Percentiles rank a stretch among this genome's conserved stretches.
phyloP scores from a whole-genome alignment of 1,140 invertebrate species.

The Rhagoletis zephyria region DNA sequence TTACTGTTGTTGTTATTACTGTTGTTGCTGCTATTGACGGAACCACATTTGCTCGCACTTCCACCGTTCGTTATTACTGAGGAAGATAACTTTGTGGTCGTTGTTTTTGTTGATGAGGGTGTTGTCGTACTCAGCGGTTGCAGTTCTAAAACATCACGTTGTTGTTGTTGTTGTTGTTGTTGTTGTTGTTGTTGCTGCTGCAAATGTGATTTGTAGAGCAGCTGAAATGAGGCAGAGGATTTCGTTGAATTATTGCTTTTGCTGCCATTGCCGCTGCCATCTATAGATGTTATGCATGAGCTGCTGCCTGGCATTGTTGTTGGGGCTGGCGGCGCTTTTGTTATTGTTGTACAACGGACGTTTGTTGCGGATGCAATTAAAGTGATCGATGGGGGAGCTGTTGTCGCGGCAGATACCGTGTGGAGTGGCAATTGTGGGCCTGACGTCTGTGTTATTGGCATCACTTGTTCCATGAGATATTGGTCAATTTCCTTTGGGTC shows the following conservation, averaged over 20 bases:
- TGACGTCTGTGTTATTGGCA: conserved; percentile 63
- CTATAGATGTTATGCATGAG: conserved; percentile 22
- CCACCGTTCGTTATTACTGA: neutral
- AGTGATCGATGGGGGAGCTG: conserved; percentile 1
- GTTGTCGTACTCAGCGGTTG: conserved; percentile 7
- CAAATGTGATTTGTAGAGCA: conserved; percentile 13
- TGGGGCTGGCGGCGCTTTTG: conserved; percentile 40
- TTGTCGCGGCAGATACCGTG: neutral
- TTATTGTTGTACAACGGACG: conserved; percentile 45
- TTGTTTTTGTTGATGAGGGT: conserved; percentile 14
- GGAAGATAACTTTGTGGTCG: neutral
- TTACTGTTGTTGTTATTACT: conserved; percentile 58
- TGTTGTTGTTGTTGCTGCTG: neutral
- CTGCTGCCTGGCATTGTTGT: conserved; percentile 21
- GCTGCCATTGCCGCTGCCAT: neutral
- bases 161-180: neutral
- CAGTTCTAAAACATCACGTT: conserved; percentile 28
- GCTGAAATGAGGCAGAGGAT: conserved; percentile 37
- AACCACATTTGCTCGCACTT: neutral
- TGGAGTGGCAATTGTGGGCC: neutral
- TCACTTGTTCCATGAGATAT: conserved; percentile 73
- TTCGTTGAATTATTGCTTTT: conserved; percentile 17
- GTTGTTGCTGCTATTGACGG: conserved; percentile 16
- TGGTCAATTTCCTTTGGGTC: conserved; percentile 73
- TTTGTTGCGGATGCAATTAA: neutral